These are phyloP conservation scores for Cryptophagus acutangulus DNA, from an alignment of 2,888 invertebrate species.

Conservation along the genomic window DNA sequence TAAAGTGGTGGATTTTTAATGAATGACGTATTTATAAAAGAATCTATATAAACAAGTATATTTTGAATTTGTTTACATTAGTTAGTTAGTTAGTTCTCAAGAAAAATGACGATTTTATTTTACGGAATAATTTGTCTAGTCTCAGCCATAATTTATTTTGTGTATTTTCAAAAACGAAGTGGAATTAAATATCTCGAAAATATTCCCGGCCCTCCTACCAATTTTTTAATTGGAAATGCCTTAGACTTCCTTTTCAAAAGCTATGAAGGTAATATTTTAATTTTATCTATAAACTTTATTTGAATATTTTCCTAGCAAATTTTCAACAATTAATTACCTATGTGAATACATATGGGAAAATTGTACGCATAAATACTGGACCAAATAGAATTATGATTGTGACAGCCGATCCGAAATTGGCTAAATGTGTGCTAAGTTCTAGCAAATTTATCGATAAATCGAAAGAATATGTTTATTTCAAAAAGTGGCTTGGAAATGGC, in stretches of 20 bases:
- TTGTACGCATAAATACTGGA: neutral
- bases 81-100: too few relatives aligned
- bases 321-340: neutral
- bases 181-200: neutral
- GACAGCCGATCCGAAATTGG: neutral
- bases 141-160: neutral
- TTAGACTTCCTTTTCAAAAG: too few relatives aligned
- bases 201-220: neutral
- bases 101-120: too few relatives aligned
- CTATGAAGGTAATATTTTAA: too few relatives aligned
- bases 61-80: too few relatives aligned
- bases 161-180: neutral
- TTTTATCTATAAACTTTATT: too few relatives aligned
- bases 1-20: too few relatives aligned
- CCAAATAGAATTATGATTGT: neutral
- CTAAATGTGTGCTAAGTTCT: neutral
- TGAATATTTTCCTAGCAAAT: too few relatives aligned
- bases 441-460: conserved; percentile 1
- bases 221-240: neutral
- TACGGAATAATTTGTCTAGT: too few relatives aligned
- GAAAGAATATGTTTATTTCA: neutral
- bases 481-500: neutral
- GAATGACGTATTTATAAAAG: too few relatives aligned
- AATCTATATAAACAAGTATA: too few relatives aligned
- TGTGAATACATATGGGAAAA: neutral